Conservation (phyloP, 2,888 invertebrate species). For the Himalopsyche anomala region DNA sequence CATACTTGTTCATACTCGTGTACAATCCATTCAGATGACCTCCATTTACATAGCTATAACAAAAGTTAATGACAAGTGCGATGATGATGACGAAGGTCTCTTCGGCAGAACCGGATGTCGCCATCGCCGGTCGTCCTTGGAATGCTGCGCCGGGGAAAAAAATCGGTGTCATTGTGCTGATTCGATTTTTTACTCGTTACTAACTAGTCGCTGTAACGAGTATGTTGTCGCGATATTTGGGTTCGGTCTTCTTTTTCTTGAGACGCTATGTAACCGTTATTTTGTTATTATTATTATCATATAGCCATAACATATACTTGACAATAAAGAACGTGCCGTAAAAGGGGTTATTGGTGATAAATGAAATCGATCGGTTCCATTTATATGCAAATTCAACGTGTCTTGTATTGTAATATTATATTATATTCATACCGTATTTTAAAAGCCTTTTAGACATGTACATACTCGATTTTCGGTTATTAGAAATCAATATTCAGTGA, state of each 20-base stretch:
- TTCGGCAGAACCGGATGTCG: neutral
- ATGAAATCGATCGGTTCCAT: neutral
- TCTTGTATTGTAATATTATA: no score
- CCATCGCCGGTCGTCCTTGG: slow-evolving; percentile 23
- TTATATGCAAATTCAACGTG: neutral
- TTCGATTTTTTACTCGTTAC: neutral
- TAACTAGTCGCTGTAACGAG: neutral
- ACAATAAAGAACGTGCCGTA: neutral
- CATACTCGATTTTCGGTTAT: no score
- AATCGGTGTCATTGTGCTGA: slow-evolving; percentile 28
- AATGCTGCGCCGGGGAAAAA: slow-evolving; percentile 16
- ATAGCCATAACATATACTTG: neutral
- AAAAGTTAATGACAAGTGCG: neutral
- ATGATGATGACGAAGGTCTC: no score
- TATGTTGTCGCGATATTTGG: slow-evolving; percentile 16
- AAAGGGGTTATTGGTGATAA: neutral
- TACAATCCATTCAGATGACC: neutral
- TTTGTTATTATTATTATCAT: neutral
- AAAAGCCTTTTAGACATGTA: neutral
- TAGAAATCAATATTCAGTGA: no score
- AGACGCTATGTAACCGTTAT: neutral
- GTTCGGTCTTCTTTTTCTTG: neutral
- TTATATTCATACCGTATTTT: neutral
- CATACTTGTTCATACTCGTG: no score
- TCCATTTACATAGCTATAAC: neutral